Percentiles rank a stretch among this genome's conserved stretches.
Conservation (phyloP, 2,888 invertebrate species). For the Ellobium chinense region DNA sequence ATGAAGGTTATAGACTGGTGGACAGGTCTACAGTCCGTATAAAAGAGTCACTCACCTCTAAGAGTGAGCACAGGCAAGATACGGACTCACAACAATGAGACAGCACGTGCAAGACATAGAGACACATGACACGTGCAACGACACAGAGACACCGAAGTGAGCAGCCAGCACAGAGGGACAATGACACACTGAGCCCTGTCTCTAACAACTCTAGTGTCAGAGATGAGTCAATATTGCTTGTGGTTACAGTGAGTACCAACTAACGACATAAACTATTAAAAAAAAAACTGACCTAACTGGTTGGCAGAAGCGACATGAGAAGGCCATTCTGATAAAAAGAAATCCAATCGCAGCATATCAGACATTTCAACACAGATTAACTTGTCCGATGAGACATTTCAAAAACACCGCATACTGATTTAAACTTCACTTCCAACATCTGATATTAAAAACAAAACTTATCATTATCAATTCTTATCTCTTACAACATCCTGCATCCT, state of each 20-base stretch:
- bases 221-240: neutral
- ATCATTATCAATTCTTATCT: no score
- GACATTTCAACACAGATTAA: neutral
- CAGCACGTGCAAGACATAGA: no score
- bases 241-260: neutral
- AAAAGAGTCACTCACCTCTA: no score
- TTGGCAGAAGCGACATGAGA: constrained; percentile 3
- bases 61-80: no score
- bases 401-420: neutral
- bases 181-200: no score
- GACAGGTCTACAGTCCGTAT: no score
- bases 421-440: neutral
- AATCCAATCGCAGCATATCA: constrained; percentile 6
- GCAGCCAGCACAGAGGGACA: neutral
- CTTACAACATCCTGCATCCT: no score
- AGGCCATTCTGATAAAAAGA: neutral
- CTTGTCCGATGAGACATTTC: neutral
- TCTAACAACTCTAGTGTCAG: no score
- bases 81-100: no score
- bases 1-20: no score
- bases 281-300: constrained; percentile 27
- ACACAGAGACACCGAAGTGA: neutral
- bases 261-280: neutral
- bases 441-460: no score
- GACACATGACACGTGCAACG: no score